A percentile compares a stretch with the other conserved stretches of the same genome.
Evolutionary conservation across 2,113 vertebrate genomes (phyloP).

Genomic region (Cinclus mexicanus): DNA sequence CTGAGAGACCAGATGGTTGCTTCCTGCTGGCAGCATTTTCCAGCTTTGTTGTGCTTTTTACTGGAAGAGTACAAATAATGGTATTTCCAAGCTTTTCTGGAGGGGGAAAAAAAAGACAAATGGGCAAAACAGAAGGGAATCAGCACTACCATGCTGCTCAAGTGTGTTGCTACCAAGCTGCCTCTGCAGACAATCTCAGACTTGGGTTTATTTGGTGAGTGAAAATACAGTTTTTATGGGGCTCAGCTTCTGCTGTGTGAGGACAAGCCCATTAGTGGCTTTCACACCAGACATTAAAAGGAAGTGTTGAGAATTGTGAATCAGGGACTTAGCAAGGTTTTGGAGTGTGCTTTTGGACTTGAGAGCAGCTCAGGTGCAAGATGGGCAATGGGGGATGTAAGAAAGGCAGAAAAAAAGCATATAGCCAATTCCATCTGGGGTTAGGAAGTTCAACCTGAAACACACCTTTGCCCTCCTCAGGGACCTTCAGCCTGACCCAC

Average conservation of each 20-base stretch:
- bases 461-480: not conserved
- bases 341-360: not conserved
- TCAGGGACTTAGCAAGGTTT: not conserved
- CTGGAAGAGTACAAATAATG: not conserved
- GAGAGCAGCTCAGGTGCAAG: not conserved
- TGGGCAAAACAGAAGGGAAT: rapidly evolving
- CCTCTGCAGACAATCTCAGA: not conserved
- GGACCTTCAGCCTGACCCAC: not conserved
- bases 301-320: not conserved
- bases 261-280: not conserved
- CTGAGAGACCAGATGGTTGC: not conserved
- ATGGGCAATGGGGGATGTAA: not conserved
- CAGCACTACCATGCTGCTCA: not conserved
- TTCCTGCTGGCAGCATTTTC: not conserved
- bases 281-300: not conserved
- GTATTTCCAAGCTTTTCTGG: not conserved
- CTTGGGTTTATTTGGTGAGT: not conserved
- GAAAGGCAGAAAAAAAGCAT: not conserved
- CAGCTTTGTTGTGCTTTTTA: not conserved
- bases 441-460: not conserved
- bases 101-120: rapidly evolving
- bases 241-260: not conserved
- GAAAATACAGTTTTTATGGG: not conserved
- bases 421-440: not conserved
- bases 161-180: not conserved